phyloP scores from a whole-genome alignment of 2,888 invertebrate genomes.

The Xestia xanthographa region DNA sequence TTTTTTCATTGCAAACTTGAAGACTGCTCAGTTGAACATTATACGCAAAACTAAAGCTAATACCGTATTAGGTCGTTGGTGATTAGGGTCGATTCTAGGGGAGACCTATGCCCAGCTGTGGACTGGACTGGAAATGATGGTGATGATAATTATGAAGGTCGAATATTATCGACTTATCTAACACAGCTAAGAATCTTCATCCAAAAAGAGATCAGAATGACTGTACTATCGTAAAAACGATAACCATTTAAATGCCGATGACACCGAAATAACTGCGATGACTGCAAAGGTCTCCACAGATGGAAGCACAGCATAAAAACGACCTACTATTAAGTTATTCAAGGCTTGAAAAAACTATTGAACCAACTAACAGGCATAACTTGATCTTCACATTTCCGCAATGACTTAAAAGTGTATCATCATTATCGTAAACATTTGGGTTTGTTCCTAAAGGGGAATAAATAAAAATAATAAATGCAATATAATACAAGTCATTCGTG shows the following conservation, averaged over 20 bases:
- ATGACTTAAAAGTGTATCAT: slow-evolving; percentile 10
- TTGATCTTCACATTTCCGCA: slow-evolving; percentile 31
- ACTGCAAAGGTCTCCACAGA: slow-evolving; percentile 48
- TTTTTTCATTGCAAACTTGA: not conserved
- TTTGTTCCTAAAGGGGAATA: not conserved
- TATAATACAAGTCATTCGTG: too few species aligned
- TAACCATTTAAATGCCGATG: slow-evolving; percentile 15
- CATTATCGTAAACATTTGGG: slow-evolving; percentile 21
- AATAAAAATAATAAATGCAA: not conserved
- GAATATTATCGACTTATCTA: too few species aligned
- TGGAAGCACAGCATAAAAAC: slow-evolving; percentile 41
- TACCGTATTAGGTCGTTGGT: too few species aligned
- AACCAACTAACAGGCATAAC: slow-evolving; percentile 6
- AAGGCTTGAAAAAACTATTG: slow-evolving; percentile 51
- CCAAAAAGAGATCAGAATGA: not conserved
- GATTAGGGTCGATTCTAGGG: too few species aligned
- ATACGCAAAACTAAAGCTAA: too few species aligned
- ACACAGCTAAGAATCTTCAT: not conserved
- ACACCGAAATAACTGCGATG: slow-evolving; percentile 11
- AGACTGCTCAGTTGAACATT: not conserved
- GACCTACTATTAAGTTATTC: slow-evolving; percentile 12
- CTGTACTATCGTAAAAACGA: not conserved
- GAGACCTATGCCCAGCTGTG: not conserved
- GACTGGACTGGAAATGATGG: not conserved
- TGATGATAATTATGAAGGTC: not conserved